Evolutionary conservation across 2,113 vertebrate genomes (phyloP).

Genomic region (Ictalurus furcatus): DNA sequence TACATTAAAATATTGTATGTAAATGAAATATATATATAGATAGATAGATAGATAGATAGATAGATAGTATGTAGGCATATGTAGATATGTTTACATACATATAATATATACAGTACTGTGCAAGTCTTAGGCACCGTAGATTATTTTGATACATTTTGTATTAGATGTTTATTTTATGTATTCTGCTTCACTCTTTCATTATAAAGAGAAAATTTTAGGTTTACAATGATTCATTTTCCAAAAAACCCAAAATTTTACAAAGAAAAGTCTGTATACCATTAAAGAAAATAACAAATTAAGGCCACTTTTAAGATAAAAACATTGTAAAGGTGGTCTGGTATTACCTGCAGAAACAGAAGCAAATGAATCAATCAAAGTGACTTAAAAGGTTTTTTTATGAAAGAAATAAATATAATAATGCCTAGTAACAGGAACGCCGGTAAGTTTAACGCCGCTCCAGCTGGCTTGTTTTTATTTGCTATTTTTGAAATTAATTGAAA

Average conservation of each 20-base stretch:
- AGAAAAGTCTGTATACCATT: not conserved
- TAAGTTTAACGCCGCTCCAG: no score
- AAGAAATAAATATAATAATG: no score
- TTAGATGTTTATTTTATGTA: not conserved
- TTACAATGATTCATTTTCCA: not conserved
- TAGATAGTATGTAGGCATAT: constrained; percentile 71
- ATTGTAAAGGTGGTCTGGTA: not conserved
- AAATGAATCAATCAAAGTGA: not conserved
- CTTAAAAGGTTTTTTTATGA: no score
- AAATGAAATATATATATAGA: constrained; percentile 76
- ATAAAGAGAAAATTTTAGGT: not conserved
- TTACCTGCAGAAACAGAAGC: not conserved
- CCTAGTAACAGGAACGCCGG: no score
- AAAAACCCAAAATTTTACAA: not conserved
- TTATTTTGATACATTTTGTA: not conserved
- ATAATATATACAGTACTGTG: constrained; percentile 59
- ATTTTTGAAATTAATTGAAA: no score
- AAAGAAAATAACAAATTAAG: not conserved
- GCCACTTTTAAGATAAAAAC: not conserved
- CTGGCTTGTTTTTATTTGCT: no score
- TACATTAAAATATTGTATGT: constrained; percentile 71
- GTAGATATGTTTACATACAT: constrained; percentile 74
- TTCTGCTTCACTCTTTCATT: not conserved
- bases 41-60: no score
- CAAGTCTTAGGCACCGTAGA: not conserved